These are phyloP conservation scores for Boulengeromyrus knoepffleri DNA, from an alignment of 2,113 vertebrate species.

Conservation along the genomic window DNA sequence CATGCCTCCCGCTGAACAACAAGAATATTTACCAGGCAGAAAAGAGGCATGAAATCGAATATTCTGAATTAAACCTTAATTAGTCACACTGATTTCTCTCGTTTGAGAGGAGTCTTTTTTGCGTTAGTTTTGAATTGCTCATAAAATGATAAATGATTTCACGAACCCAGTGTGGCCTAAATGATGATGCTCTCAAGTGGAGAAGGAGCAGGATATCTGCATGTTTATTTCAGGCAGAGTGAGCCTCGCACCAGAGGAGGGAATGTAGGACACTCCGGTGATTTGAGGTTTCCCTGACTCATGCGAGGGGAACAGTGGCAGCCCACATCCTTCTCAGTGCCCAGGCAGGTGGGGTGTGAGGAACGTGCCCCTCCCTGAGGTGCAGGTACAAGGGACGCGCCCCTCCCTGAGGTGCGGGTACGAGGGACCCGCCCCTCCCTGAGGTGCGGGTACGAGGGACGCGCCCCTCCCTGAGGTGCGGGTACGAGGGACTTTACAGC, in stretches of 20 bases:
- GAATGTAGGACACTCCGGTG: not conserved
- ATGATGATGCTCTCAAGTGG: not conserved
- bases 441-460: not conserved
- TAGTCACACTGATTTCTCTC: not conserved
- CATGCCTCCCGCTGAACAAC: slow-evolving; percentile 10
- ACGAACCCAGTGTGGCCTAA: not conserved
- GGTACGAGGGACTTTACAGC: not conserved
- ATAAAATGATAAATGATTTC: not conserved
- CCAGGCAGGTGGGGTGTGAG: not conserved
- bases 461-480: not conserved
- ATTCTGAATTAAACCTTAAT: slow-evolving; percentile 18
- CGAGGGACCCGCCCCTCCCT: not conserved
- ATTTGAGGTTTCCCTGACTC: slow-evolving; percentile 9
- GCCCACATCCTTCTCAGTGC: not conserved
- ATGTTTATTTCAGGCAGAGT: not conserved
- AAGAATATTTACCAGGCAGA: slow-evolving; percentile 20
- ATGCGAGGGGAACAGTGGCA: not conserved
- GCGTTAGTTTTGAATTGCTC: not conserved
- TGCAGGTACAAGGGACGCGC: not conserved
- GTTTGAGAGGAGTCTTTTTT: not conserved
- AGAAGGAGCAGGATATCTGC: not conserved
- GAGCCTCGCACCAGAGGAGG: not conserved
- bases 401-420: not conserved
- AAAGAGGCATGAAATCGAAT: slow-evolving; percentile 32
- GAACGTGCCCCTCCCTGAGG: not conserved